Percentiles rank a stretch among this genome's conserved stretches.
phyloP scores from a whole-genome alignment of 2,113 vertebrate species.

The Eulemur rufifrons region DNA sequence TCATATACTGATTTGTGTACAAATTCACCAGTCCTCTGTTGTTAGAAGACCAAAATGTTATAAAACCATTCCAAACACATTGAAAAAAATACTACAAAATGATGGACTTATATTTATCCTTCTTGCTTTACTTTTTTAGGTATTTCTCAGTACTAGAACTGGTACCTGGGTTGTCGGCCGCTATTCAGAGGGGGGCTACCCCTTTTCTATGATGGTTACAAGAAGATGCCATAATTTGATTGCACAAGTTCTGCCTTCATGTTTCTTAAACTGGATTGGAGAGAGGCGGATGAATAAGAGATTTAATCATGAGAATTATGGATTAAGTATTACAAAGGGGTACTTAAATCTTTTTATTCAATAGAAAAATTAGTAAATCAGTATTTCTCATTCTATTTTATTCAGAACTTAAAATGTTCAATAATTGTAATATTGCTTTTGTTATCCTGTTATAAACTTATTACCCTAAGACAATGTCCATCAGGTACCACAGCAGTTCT shows the following conservation, averaged over 20 bases:
- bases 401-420: not conserved
- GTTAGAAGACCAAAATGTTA: not conserved
- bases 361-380: constrained; percentile 3
- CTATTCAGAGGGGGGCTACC: constrained; percentile 84
- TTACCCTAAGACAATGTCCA: not conserved
- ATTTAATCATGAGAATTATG: constrained; percentile 89
- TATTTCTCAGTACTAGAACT: constrained; percentile 88
- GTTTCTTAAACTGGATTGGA: constrained; percentile 80
- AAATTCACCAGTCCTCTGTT: not conserved
- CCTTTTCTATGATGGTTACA: constrained; percentile 83
- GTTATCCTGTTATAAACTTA: not conserved
- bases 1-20: not conserved
- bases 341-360: constrained; percentile 69
- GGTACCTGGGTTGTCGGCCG: constrained; percentile 86
- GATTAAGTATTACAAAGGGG: constrained; percentile 89
- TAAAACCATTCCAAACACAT: not conserved
- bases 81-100: not conserved
- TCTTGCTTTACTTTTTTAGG: constrained; percentile 79
- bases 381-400: not conserved
- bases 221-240: constrained; percentile 85
- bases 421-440: not conserved
- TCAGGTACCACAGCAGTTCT: not conserved
- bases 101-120: not conserved
- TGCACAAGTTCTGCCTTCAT: constrained; percentile 83
- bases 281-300: constrained; percentile 84